Percentiles rank a stretch among this genome's conserved stretches.
Evolutionary conservation across 2,797 vertebrate species (phyloP).

Genomic region (Nasua narica): DNA sequence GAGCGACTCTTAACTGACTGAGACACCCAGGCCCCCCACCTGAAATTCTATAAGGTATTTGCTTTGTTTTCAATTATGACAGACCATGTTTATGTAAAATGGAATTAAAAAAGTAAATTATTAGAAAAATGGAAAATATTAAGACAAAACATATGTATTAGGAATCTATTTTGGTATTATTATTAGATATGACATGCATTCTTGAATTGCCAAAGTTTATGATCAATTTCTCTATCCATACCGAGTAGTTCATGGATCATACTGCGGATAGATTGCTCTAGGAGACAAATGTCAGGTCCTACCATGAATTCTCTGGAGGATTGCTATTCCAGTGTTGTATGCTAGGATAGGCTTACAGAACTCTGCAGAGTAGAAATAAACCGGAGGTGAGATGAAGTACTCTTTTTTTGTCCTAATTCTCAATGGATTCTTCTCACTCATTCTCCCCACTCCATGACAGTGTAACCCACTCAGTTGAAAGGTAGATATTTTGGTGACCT

Average conservation of each 20-base stretch:
- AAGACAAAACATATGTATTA: neutral
- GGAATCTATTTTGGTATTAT: neutral
- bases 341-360: neutral
- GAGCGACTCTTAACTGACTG: neutral
- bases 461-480: neutral
- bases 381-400: neutral
- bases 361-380: neutral
- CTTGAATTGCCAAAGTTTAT: neutral
- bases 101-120: neutral
- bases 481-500: neutral
- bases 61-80: neutral
- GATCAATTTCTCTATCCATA: neutral
- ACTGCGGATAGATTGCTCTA: neutral
- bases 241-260: neutral
- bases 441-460: neutral
- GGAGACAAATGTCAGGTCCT: neutral
- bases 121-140: neutral
- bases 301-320: neutral
- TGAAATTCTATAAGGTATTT: neutral
- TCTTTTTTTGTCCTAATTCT: neutral
- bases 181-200: neutral
- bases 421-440: neutral
- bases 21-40: neutral
- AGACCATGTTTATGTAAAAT: neutral
- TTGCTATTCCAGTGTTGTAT: rapidly evolving